Evolutionary conservation across 2,113 vertebrate species (phyloP).

Genomic region (Furnarius figulus): DNA sequence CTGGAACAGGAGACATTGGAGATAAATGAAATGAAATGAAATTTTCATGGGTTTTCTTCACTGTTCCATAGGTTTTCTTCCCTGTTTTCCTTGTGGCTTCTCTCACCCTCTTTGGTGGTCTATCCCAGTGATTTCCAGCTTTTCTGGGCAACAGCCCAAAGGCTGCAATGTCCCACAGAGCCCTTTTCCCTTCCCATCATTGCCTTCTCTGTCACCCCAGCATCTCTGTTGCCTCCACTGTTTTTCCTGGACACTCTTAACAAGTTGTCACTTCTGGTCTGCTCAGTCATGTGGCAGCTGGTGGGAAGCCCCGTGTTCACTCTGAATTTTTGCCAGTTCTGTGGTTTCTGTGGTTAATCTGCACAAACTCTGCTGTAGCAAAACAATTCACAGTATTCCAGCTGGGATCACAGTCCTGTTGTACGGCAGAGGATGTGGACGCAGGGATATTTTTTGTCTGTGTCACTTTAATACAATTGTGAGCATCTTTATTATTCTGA

Average conservation of each 20-base stretch:
- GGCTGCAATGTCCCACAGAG: background rate
- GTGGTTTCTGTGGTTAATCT: background rate
- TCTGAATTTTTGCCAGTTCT: background rate
- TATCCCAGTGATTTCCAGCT: background rate
- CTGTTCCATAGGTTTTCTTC: background rate
- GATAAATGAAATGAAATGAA: background rate
- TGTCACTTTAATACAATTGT: slow-evolving; percentile 4
- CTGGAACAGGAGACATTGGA: background rate
- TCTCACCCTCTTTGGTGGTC: background rate
- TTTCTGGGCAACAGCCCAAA: background rate
- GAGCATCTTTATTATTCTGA: slow-evolving; percentile 16
- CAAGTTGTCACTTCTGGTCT: background rate
- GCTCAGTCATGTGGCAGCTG: background rate
- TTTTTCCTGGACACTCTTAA: background rate
- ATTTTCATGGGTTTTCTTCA: background rate
- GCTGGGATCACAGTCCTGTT: background rate
- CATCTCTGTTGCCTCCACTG: background rate
- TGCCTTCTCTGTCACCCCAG: background rate
- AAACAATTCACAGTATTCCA: background rate
- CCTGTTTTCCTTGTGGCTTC: background rate
- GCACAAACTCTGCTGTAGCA: background rate
- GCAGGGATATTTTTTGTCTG: background rate
- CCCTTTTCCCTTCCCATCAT: background rate
- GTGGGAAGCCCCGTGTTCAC: background rate
- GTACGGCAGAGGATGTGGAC: background rate